Evolutionary conservation across 2,113 vertebrate species (phyloP), one percentile per base, ranked within the genome.

Genomic region (Erinaceus europaeus): DNA sequence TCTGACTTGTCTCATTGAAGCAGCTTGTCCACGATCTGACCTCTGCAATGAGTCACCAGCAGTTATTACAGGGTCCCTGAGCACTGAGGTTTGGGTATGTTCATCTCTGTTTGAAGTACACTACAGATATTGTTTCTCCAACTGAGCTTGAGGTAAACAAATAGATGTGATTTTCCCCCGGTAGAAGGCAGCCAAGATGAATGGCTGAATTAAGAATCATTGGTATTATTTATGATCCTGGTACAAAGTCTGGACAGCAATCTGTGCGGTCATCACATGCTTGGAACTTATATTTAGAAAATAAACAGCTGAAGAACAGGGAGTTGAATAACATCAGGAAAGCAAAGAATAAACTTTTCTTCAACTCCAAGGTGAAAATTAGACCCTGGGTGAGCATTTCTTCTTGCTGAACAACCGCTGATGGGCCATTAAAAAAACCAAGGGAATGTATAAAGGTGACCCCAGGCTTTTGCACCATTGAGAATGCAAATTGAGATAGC

Each of bases 151-250:
- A 57, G 32, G 89, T 84, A 90, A 91, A 79, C 92, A 92, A 87
- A 90, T 52, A 81, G 87, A 84, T 84, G 74, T 27, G 20, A 79
- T 94, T 94, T 93, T 74, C 87, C 78, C 57, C 82, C 4, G 0
- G 81, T 76, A 62, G 85, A 92, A 89, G 79, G 91, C 92, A 94
- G 87, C 87, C 77, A 75, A 69, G 82, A 85, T 94, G 82, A 89
- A 93, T 79, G 92, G 90, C 15, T 59, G 85, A 92, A 89, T 93
- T 87, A 94, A 92, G 92, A 59, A 82, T 87, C 36, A 0, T 74
- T 62, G 78, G 42, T 89, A 53, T 94, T 90, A 92, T 94, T 94
- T 94, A 94, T 61, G 81, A 94, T 73, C 52, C 64, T 27, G 48
- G 74, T 61, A 13, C 68, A 78, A 82, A 94, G 84, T 53, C 44